Evolutionary conservation across 2,113 vertebrate species (phyloP), one percentile per base, ranked within the genome.

Genomic region (Zosterops pallidus): DNA sequence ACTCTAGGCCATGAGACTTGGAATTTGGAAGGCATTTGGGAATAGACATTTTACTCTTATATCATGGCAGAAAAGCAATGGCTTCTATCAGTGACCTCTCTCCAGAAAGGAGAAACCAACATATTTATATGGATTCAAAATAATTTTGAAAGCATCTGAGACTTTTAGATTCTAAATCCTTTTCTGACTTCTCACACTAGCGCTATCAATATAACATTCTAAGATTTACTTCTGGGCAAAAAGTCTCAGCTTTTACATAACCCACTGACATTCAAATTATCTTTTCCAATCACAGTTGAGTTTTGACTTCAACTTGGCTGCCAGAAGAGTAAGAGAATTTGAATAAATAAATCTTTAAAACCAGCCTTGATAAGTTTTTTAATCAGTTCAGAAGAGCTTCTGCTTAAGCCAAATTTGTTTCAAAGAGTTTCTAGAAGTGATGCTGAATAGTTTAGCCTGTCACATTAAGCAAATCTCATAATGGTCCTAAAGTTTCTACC

Each of bases 321-420:
- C 39, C 44, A 77, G 46, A 35, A 60, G 25, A 39, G 7, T 62
- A 80, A 76, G 46, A 89, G 25, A 92, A 72, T 88, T 85, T 77
- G 42, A 95, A 91, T 88, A 94, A 94, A 85, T 92, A 90, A 31
- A 69, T 87, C 86, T 90, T 91, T 72, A n/a, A 87, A 95, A 23
- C 39, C 25, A 85, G 20, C 33, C 50, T 75, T 87, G 80, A 75
- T 94, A 72, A 76, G 65, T 92, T 87, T 93, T 94, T 92, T 78
- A 84, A 78, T 93, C 35, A 53, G 50, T 72, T 94, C 59, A 63
- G 33, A 83, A 84, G 65, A 82, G 28, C 49, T 92, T 92, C 65
- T 91, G 16, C 69, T 75, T 86, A 60, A 79, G 67, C 74, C 78
- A 89, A 3, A 83, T 91, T 82, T 89, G 12, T 95, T 96, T 92